Percentiles rank a stretch among this genome's conserved stretches.
phyloP scores from a whole-genome alignment of 2,888 invertebrate genomes.

The Trichogramma dendrolimi region DNA sequence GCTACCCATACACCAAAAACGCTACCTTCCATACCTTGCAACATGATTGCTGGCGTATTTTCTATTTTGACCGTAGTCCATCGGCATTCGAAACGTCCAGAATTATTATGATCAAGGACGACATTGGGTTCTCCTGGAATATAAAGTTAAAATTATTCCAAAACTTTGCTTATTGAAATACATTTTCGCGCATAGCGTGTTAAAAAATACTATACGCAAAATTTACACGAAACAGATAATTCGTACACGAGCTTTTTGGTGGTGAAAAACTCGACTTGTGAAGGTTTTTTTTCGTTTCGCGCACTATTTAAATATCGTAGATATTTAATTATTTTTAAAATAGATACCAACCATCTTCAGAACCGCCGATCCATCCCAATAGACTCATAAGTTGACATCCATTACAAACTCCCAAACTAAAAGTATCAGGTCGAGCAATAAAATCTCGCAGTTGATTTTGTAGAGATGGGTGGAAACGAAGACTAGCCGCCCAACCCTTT shows the following conservation, averaged over 20 bases:
- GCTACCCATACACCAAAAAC: constrained; percentile 94
- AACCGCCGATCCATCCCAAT: constrained; percentile 80
- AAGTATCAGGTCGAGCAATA: constrained; percentile 70
- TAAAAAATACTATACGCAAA: not conserved
- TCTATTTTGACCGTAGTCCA: constrained; percentile 70
- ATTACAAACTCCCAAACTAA: constrained; percentile 97
- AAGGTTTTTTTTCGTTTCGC: not conserved
- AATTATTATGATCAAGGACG: constrained; percentile 78
- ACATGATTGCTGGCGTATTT: constrained; percentile 75
- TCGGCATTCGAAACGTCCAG: constrained; percentile 80
- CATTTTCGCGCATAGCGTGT: constrained; percentile 1
- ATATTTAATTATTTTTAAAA: not conserved
- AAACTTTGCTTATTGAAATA: constrained; percentile 8
- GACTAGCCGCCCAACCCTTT: constrained; percentile 95
- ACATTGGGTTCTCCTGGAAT: constrained; percentile 48
- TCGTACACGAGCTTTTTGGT: not conserved
- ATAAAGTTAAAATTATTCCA: not conserved
- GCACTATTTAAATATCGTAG: not conserved
- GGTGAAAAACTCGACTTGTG: not conserved
- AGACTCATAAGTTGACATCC: constrained; percentile 95
- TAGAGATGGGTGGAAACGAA: constrained; percentile 75
- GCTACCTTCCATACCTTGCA: constrained; percentile 82
- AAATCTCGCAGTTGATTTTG: constrained; percentile 75
- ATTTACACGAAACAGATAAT: not conserved
- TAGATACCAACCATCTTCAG: constrained; percentile 29